Evolutionary conservation across 2,113 vertebrate species (phyloP), one percentile per base, ranked within the genome.

Genomic region (Accipiter cooperii): DNA sequence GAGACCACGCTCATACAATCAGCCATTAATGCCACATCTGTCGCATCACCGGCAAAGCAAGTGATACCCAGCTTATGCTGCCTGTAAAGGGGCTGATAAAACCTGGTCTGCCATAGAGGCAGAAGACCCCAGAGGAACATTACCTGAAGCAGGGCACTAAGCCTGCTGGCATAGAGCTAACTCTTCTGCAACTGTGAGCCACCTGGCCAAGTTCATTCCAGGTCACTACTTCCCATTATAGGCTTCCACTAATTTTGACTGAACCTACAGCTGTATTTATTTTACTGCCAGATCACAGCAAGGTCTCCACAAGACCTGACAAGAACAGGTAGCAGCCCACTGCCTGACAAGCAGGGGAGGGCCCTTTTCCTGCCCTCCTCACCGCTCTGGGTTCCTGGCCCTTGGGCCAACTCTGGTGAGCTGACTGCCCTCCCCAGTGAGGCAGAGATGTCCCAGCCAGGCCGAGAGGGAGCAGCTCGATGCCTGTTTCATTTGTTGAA

Each of bases 1-100:
- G 3, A 94, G 78, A 54, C 28, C n/a, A 82, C 0, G 0, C 44
- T 82, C 22, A 75, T 0, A 2, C 16, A 49, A 10, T 44, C 38
- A 46, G 5, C 54, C 61, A 31, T 70, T 87, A 75, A 52, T 13
- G 25, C 8, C 47, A 20, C 33, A 55, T 44, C 38, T 40, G 15
- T 13, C 24, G 8, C 38, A 69, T n/a, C 58, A 49, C 24, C 0
- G 0, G 65, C 44, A 71, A 65, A 75, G 68, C 36, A 54, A 24
- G 18, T 40, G 63, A 90, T 38, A 74, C 6, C 8, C 42, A 87
- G 28, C 9, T 89, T 66, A 22, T 1, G 10, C 29, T 92, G 34
- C 26, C 88, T 68, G 13, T 51, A 47, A 51, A 21, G 34, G 17
- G 36, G 33, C 17, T 69, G 29, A 61, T 40, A 87, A 51, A 34